phyloP scores from a whole-genome alignment of 2,113 vertebrate species.

The Pygathrix nemaeus region DNA sequence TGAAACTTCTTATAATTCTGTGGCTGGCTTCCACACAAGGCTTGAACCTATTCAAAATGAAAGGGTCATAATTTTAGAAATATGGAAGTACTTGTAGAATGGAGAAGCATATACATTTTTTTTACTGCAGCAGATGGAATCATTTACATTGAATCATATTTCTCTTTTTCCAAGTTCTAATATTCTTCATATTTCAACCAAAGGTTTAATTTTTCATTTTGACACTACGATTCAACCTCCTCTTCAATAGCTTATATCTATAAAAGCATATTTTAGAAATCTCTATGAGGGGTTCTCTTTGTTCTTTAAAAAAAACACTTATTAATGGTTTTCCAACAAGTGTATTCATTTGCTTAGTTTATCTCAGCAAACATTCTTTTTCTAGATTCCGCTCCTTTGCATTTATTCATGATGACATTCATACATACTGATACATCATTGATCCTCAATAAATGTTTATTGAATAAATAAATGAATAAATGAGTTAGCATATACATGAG shows the following conservation, averaged over 20 bases:
- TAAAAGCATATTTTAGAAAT: constrained; percentile 44
- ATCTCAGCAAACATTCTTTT: not conserved
- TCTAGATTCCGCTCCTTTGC: not conserved
- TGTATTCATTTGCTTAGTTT: not conserved
- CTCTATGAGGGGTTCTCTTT: not conserved
- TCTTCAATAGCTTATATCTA: constrained; percentile 25
- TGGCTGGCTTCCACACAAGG: constrained; percentile 30
- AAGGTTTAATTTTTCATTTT: constrained; percentile 61
- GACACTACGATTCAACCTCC: constrained; percentile 3
- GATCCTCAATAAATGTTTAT: not conserved
- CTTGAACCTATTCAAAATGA: constrained; percentile 30
- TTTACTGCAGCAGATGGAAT: constrained; percentile 17
- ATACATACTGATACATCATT: not conserved
- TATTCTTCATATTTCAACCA: constrained; percentile 58
- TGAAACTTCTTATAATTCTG: constrained; percentile 7
- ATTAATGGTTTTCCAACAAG: not conserved
- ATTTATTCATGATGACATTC: not conserved
- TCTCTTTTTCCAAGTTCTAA: constrained; percentile 23
- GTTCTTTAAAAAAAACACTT: constrained; percentile 18
- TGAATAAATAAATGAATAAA: not conserved
- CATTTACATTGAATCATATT: constrained; percentile 57
- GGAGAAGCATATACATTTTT: constrained; percentile 20
- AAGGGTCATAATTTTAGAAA: constrained; percentile 63
- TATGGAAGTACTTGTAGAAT: constrained; percentile 20
- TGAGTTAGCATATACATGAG: not conserved